phyloP scores from a whole-genome alignment of 2,797 vertebrate species.

The Nyctalus aviator region DNA sequence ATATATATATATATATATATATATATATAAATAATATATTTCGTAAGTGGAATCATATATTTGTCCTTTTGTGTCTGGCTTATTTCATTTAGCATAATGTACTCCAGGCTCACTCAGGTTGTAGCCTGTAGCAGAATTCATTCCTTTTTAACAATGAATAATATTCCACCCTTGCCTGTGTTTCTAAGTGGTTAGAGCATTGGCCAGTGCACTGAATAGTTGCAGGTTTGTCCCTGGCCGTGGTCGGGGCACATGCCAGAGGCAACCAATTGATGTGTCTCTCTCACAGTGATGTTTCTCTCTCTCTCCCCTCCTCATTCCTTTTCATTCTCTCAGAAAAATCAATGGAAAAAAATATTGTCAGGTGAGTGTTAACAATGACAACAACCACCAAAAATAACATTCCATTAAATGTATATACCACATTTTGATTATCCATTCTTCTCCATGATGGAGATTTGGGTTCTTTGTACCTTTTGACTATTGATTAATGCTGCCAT shows the following conservation, averaged over 20 bases:
- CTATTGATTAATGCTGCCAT: not conserved
- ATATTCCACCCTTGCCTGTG: not conserved
- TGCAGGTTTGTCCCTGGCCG: no score
- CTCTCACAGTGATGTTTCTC: no score
- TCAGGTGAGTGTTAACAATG: no score
- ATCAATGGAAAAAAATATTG: no score
- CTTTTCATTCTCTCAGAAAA: no score
- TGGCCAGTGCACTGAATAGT: no score
- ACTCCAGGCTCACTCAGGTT: not conserved
- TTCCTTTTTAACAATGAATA: slow-evolving; percentile 26
- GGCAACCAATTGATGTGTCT: no score
- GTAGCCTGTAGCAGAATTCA: not conserved
- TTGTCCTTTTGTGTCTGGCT: not conserved
- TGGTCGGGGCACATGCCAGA: no score
- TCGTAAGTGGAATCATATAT: not conserved
- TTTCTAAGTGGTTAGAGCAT: no score
- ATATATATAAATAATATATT: no score
- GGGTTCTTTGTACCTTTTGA: not conserved
- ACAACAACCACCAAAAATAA: not conserved
- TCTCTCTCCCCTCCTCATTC: no score
- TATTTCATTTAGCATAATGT: not conserved
- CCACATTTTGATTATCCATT: not conserved
- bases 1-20: no score
- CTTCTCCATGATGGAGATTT: not conserved
- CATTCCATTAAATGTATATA: not conserved